Base-by-base conservation (phyloP, 2,888 invertebrate genomes). In the Tetranychus piercei region DNA sequence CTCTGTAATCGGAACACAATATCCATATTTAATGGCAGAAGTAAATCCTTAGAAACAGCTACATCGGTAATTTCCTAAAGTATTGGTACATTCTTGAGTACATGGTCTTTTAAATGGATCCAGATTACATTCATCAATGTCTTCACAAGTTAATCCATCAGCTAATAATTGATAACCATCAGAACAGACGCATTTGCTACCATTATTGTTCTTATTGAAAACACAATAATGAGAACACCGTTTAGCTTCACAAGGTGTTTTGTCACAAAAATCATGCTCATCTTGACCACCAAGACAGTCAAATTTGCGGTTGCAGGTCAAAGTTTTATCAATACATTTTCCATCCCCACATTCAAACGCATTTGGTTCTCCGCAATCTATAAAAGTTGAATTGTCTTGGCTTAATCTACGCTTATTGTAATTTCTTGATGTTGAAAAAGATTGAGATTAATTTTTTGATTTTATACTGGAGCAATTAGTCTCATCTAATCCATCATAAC, bases 401-500 rank as follows among this genome's bases (percentile, higher is more conserved):
- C 15, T 55, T 55, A 55, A 15, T 55, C 15, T 9, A 55, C 15
- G 9, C 7, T 6, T 55, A 15, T 55, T 55, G 15, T 55, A 15
- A 15, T 55, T 55, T 3, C 34, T 34, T 34, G 34, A 34, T 34
- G 34, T 34, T 34, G 34, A 4, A 34, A 34, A 34, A 34, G 34
- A 34, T 5, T 34, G 2, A 5, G 34, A 34, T 34, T 34, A 3
- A 15, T 55, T 55, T 15, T 1, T 5, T 15, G 11, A 15, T 55
- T 55, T 55, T 15, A 55, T 15, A 7, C 20, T 18, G 20, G 71
- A 20, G 74, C 77, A 76, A 55, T 77, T 73, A 9, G 64, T 72
- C 77, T 80, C 80, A 73, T 80, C 80, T 0, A 78, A 77, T 43
- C 74, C 75, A 74, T 79, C 78, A 2, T 69, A 73, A 72, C 80